Evolutionary conservation across 2,797 vertebrate genomes (phyloP).

Genomic region (Paguma larvata): DNA sequence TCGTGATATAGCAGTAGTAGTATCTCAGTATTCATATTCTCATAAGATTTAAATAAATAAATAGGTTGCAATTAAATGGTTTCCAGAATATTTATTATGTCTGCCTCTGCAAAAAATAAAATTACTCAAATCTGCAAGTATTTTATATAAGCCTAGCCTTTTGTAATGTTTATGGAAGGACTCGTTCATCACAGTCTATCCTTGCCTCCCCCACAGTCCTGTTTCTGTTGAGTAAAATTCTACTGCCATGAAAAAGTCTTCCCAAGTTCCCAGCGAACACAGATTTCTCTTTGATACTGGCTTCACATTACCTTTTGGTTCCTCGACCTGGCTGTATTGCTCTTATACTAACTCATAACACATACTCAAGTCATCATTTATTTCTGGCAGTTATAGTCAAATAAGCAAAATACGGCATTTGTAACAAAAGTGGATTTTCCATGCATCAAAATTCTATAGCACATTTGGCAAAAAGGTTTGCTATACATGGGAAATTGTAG

Average conservation of each 20-base stretch:
- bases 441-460: not conserved
- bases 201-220: not conserved
- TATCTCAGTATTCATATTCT: not conserved
- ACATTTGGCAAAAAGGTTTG: constrained; percentile 13
- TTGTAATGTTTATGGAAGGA: not conserved
- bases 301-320: not conserved
- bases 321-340: not conserved
- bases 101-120: not conserved
- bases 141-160: constrained; percentile 16
- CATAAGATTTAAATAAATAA: not conserved
- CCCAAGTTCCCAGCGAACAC: not conserved
- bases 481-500: not conserved
- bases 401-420: not conserved
- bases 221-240: not conserved
- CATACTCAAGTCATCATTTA: not conserved
- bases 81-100: not conserved
- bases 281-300: not conserved
- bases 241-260: not conserved
- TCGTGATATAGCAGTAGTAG: not conserved
- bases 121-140: not conserved
- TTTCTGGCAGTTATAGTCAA: not conserved
- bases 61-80: not conserved
- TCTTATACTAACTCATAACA: not conserved
- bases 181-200: not conserved
- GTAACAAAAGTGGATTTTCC: constrained; percentile 48